Evolutionary conservation across 2,797 vertebrate species (phyloP), one percentile per base, ranked within the genome.

Genomic region (Catamblyrhynchus diadema): DNA sequence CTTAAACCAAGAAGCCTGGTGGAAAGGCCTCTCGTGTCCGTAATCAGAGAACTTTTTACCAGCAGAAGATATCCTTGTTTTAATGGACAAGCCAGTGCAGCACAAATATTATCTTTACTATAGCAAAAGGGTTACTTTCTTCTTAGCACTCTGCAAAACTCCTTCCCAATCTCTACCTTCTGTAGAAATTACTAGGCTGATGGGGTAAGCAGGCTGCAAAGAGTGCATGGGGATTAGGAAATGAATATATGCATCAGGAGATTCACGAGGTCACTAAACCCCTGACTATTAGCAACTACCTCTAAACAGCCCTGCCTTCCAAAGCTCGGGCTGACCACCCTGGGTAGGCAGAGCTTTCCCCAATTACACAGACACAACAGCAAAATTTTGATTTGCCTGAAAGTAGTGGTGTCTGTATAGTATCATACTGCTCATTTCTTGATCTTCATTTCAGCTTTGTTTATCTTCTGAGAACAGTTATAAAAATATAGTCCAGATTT

Each of bases 401-500:
- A 92, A 73, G 71, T 4, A 81, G 24, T 30, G 14, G 41, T 72
- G 82, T 83, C 90, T 97, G 92, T 56, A 30, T 60, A 86, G 56
- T 51, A 81, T 80, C 86, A 72, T 48, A n/a, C 35, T 25, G 23
- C 51, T 92, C 67, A 87, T 80, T 89, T 95, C 83, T 78, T 45
- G 44, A 45, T 87, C 89, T 86, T 12, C 1, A 33, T 88, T 95
- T 83, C 75, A 90, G 39, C 57, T 90, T 61, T 94, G 79, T 95
- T 94, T 95, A 71, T 81, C 57, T 88, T 94, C 61, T 78, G 45
- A 86, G 79, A 78, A 82, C 33, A 67, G 89, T 74, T 83, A 88
- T 33, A 93, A 95, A 94, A 95, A 93, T 92, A 92, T 88, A 95
- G 69, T 67, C 71, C 64, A 84, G 62, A 22, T 59, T 59, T 28